Conservation (phyloP, 2,113 vertebrate genomes). For the Etheostoma spectabile region DNA sequence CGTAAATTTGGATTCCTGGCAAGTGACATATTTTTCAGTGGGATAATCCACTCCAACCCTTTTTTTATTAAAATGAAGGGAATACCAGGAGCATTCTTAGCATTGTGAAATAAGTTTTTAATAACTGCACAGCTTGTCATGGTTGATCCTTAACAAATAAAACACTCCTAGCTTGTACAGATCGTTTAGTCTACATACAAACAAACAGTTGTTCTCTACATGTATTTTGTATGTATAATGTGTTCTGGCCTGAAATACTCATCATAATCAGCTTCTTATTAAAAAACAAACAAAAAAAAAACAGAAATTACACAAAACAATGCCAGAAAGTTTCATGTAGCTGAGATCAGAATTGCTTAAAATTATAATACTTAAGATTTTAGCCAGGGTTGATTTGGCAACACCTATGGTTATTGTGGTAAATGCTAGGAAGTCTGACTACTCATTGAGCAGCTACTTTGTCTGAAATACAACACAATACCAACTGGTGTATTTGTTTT, state of each 20-base stretch:
- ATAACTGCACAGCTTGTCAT: conserved; percentile 2
- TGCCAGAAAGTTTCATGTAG: background rate
- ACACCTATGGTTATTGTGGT: background rate
- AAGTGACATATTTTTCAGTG: background rate
- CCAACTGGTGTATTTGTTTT: background rate
- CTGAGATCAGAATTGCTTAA: background rate
- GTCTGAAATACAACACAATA: background rate
- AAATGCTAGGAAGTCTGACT: background rate
- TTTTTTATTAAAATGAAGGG: background rate
- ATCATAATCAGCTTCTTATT: background rate
- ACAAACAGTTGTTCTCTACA: background rate
- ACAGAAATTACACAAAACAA: background rate
- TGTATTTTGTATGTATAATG: background rate
- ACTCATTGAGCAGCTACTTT: background rate
- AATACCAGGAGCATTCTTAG: background rate
- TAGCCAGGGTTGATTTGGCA: background rate
- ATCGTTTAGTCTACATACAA: background rate
- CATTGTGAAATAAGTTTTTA: background rate
- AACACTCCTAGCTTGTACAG: conserved; percentile 16
- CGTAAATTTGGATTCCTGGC: background rate
- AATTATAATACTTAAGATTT: conserved; percentile 11
- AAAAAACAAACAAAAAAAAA: conserved; percentile 20
- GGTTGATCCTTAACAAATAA: conserved; percentile 8
- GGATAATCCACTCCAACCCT: background rate
- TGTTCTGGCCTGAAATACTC: conserved; percentile 9